Evolutionary conservation across 2,113 vertebrate species (phyloP).

Genomic region (Atrichornis clamosus): DNA sequence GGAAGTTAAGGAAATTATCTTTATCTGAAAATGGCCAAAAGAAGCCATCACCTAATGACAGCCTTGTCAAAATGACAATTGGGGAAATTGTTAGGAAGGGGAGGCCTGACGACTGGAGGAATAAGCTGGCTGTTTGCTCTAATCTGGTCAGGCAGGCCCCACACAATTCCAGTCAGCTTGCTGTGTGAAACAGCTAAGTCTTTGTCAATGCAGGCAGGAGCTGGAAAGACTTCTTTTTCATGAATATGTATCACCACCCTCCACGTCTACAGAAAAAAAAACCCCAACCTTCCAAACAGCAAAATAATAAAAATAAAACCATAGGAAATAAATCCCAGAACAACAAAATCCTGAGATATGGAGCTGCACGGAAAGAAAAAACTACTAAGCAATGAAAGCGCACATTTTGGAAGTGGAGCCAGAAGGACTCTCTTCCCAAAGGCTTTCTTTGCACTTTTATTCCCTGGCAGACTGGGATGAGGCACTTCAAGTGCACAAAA

Average conservation of each 20-base stretch:
- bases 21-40: constrained; percentile 80
- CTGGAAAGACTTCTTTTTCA: constrained; percentile 69
- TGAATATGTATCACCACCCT: constrained; percentile 79
- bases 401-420: constrained; percentile 8
- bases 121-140: constrained; percentile 72
- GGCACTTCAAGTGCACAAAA: constrained; percentile 9
- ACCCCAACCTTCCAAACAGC: constrained; percentile 4
- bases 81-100: constrained; percentile 76
- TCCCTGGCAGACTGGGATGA: constrained; percentile 8
- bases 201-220: constrained; percentile 72
- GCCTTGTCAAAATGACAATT: constrained; percentile 79
- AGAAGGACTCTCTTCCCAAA: background rate
- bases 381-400: constrained; percentile 28
- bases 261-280: constrained; percentile 50
- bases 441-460: constrained; percentile 36
- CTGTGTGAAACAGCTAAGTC: constrained; percentile 77
- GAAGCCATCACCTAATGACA: constrained; percentile 81
- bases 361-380: background rate
- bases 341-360: background rate
- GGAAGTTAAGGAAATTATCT: constrained; percentile 82
- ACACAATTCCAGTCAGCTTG: constrained; percentile 72
- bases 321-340: background rate
- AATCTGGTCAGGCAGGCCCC: constrained; percentile 73
- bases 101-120: constrained; percentile 67
- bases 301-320: constrained; percentile 2